Conservation (phyloP, 2,888 invertebrate species). For the Acanthosepion esculentum region DNA sequence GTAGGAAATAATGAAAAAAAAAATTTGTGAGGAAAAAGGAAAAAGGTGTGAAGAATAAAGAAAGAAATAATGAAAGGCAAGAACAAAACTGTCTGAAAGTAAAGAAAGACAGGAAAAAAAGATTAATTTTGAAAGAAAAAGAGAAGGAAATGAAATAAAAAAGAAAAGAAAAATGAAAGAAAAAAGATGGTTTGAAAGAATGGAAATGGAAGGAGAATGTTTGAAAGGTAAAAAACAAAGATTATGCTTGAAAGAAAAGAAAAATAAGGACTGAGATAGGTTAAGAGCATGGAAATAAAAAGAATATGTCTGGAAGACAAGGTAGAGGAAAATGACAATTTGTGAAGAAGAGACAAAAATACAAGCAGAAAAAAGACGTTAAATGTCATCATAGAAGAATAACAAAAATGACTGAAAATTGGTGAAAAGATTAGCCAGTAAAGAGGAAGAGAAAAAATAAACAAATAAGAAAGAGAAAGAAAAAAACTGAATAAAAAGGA, state of each 20-base stretch:
- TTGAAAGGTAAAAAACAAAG: neutral
- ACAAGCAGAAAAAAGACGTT: too few relatives aligned
- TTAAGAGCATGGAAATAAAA: neutral
- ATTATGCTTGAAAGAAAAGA: neutral
- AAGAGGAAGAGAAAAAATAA: neutral
- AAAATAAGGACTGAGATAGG: neutral
- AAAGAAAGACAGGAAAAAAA: neutral
- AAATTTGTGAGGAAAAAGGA: neutral
- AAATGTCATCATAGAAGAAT: too few relatives aligned
- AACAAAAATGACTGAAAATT: too few relatives aligned
- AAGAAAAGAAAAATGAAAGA: neutral
- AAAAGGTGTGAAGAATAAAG: neutral
- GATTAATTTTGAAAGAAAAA: neutral
- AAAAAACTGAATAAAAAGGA: neutral
- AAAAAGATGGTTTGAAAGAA: neutral
- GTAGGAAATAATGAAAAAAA: too few relatives aligned
- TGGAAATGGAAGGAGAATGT: neutral
- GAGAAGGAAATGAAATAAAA: neutral
- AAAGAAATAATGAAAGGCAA: neutral
- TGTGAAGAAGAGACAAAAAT: too few relatives aligned
- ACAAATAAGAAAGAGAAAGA: neutral
- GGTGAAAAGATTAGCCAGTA: neutral
- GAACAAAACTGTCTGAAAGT: neutral
- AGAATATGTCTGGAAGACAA: too few relatives aligned
- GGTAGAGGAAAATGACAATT: too few relatives aligned